Base-by-base conservation (phyloP, 2,113 vertebrate genomes). In the Phyllostomus discolor region DNA sequence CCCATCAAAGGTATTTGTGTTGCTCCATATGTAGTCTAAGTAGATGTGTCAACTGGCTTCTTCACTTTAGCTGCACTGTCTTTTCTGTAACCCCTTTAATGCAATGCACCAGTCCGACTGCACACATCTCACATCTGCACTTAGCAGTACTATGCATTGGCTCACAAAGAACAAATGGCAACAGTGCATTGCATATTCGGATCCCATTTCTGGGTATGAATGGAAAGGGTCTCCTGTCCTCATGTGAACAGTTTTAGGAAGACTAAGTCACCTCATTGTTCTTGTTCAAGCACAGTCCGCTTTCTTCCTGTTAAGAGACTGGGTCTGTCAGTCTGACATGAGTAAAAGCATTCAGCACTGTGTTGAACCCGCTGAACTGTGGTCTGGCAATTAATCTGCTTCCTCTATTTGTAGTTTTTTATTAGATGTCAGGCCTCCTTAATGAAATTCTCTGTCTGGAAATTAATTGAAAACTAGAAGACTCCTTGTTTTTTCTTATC, bases 381-480 rank as follows among this genome's bases (percentile, higher is more conserved):
- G 64, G 50, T 16, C 54, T 87, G 33, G 69, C 67, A 26, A 95
- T 92, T 84, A 88, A 84, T 75, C 48, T 78, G 70, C 81, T 92
- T 94, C 64, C 72, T 81, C 82, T 73, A 81, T 64, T 92, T 75
- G 8, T 46, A 80, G 76, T 46, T 75, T 90, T 88, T 91, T 79
- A 93, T 88, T 88, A 94, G 82, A 91, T 88, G 81, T 48, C 82
- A 93, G 82, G 66, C 10, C 20, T 86, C 50, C 88, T 14, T 88
- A 75, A 85, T 94, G n/a, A 31, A 92, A 90, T 62, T 72, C 43
- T 84, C 26, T 81, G 22, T 84, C 90, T 76, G 2, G 50, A 84
- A 93, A 92, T 94, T 93, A 83, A 90, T 84, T 82, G 83, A 88
- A 95, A 92, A 70, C 33, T 83, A 76, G 22, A 81, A n/a, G 52